Evolutionary conservation across 1,140 invertebrate species (phyloP).

Genomic region (Nomia melanderi): DNA sequence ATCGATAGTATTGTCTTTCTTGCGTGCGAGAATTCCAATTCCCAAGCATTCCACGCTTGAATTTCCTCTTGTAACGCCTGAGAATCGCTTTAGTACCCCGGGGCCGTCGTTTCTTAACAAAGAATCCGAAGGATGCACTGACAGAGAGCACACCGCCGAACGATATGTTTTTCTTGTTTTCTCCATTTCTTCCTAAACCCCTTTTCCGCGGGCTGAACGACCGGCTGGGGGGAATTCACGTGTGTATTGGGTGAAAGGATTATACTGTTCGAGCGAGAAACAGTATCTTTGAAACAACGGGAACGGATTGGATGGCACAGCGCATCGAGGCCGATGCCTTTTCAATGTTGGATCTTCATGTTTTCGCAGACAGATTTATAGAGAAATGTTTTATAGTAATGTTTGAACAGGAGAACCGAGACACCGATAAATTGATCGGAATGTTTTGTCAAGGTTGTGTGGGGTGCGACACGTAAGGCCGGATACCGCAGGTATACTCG

Average conservation of each 20-base stretch:
- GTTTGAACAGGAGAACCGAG: too few relatives aligned
- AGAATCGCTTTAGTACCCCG: constrained; percentile 24
- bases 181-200: neutral
- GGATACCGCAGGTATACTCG: too few relatives aligned
- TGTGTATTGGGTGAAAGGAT: neutral
- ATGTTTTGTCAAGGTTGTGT: too few relatives aligned
- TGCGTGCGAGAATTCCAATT: constrained; percentile 27
- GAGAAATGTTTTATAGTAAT: neutral
- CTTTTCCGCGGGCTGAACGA: neutral
- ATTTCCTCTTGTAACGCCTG: constrained; percentile 26
- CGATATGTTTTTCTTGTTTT: constrained; percentile 6
- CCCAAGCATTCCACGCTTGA: constrained; percentile 9
- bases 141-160: neutral
- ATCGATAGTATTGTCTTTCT: constrained; percentile 37
- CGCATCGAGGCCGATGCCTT: neutral
- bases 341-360: neutral
- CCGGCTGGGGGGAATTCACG: constrained; percentile 5
- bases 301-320: neutral
- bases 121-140: constrained; percentile 2
- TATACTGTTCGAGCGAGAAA: neutral
- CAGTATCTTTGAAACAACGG: too few relatives aligned
- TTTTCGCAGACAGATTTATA: neutral
- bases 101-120: neutral
- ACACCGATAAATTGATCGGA: too few relatives aligned
- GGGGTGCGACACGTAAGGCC: too few relatives aligned